Evolutionary conservation across 2,113 vertebrate genomes (phyloP), one percentile per base, ranked within the genome.

Genomic region (Cyphomyrus plagiostoma): DNA sequence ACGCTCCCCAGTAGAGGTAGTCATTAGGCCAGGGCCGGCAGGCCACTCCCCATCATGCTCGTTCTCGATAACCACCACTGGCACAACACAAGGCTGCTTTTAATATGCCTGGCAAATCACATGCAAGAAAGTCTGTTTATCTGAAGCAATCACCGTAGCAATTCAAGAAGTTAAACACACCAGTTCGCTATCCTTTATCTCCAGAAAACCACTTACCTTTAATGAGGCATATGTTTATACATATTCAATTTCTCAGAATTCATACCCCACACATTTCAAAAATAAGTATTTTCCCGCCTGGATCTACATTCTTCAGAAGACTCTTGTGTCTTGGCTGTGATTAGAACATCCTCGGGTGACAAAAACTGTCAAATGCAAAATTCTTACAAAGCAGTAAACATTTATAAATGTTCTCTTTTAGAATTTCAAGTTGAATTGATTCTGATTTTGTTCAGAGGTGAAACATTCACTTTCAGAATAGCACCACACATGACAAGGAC

Each of bases 1-100:
- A 93, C 94, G 88, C n/a, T 93, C 93, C 92, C 92, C 91, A 45
- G 91, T 89, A 90, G 93, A 93, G 93, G 90, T 93, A 94, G 92
- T 94, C 91, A 93, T 95, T 93, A 92, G 93, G 92, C 91, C 88
- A 1, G 30, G 93, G 91, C 92, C 91, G 92, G 13, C 91, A 93
- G 92, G 94, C 92, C 92, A 82, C 90, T 89, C 91, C 95, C 91
- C 92, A 91, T 93, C 95, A 95, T 94, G 93, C 94, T 94, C 93
- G 89, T 92, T 94, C 92, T 92, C 94, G 95, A 96, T 96, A 95
- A 93, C 94, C 94, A 94, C 92, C 91, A 15, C 93, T 92, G 92
- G 91, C 91, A 88, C 74, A 58, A 21, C 39, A 88, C 46, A 53
- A 77, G 95, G 92, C 92, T 90, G 91, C 87, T 94, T 95, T 95